phyloP scores from a whole-genome alignment of 1,140 invertebrate genomes.

The Eumaeus atala region DNA sequence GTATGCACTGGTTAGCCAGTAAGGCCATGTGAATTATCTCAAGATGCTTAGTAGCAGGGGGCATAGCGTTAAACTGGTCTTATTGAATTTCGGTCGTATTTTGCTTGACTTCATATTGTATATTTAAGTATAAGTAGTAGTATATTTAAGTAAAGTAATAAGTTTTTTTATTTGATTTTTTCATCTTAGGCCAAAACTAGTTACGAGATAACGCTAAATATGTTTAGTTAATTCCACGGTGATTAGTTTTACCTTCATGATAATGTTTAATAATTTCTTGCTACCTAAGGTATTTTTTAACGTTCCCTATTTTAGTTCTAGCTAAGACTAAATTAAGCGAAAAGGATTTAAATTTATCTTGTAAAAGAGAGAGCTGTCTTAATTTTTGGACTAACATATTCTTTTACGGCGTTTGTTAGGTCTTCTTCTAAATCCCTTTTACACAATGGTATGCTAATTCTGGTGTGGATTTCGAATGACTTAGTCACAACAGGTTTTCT shows the following conservation, averaged over 20 bases:
- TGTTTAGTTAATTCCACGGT: no score
- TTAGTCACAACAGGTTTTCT: slow-evolving; percentile 11
- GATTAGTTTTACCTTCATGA: neutral
- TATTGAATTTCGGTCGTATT: no score
- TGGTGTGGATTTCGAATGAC: slow-evolving; percentile 11
- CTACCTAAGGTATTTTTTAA: slow-evolving; percentile 12
- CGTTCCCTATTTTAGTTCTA: slow-evolving; percentile 17
- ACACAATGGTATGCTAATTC: slow-evolving; percentile 11
- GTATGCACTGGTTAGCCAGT: neutral
- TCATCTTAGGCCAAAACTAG: no score
- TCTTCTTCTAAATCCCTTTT: slow-evolving; percentile 12
- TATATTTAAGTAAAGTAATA: no score
- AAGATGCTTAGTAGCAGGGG: neutral
- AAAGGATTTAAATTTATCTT: slow-evolving; percentile 19
- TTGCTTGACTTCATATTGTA: no score
- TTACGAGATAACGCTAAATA: no score
- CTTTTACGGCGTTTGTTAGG: slow-evolving; percentile 9
- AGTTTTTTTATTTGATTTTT: no score
- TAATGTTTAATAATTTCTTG: slow-evolving; percentile 17
- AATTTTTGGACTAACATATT: slow-evolving; percentile 1
- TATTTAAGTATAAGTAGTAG: no score
- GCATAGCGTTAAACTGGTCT: no score
- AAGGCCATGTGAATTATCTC: neutral
- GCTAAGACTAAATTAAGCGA: slow-evolving; percentile 17
- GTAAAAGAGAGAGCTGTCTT: slow-evolving; percentile 15